These are phyloP conservation scores for Cosmia trapezina DNA, from an alignment of 2,888 invertebrate species.

Conservation along the genomic window DNA sequence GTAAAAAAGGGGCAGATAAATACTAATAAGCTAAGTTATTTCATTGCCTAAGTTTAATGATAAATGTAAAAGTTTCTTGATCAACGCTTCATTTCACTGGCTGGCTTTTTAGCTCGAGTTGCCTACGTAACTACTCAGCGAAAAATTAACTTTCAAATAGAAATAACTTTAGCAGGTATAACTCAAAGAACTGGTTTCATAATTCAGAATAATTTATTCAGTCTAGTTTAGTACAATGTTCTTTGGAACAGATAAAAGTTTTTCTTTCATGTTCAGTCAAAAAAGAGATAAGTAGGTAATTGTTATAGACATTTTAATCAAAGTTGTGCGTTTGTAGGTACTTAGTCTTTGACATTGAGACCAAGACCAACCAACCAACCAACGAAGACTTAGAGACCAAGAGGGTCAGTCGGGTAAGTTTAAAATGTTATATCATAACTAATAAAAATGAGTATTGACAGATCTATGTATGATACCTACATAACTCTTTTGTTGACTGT, in stretches of 20 bases:
- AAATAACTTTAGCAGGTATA: constrained; percentile 15
- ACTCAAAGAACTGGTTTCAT: constrained; percentile 12
- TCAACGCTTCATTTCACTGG: constrained; percentile 23
- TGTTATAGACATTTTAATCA: background rate
- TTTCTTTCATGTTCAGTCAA: background rate
- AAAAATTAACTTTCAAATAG: constrained; percentile 23
- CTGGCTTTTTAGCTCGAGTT: constrained; percentile 9
- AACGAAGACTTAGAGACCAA: too few species aligned
- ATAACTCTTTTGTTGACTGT: background rate
- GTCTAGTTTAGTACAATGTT: background rate
- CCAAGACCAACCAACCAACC: too few species aligned
- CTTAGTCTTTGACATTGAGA: background rate
- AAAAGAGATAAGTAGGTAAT: background rate
- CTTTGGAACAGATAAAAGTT: background rate
- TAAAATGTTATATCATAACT: background rate
- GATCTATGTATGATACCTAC: background rate
- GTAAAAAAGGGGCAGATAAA: background rate
- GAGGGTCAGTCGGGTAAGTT: background rate
- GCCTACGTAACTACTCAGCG: background rate
- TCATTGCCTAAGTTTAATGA: constrained; percentile 39
- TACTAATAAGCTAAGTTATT: constrained; percentile 24
- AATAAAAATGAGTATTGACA: background rate
- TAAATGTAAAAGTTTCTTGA: constrained; percentile 45
- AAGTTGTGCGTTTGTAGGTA: background rate
- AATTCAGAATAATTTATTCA: constrained; percentile 17